Base-by-base conservation (phyloP, 2,888 invertebrate species). In the Helobdella robusta region DNA sequence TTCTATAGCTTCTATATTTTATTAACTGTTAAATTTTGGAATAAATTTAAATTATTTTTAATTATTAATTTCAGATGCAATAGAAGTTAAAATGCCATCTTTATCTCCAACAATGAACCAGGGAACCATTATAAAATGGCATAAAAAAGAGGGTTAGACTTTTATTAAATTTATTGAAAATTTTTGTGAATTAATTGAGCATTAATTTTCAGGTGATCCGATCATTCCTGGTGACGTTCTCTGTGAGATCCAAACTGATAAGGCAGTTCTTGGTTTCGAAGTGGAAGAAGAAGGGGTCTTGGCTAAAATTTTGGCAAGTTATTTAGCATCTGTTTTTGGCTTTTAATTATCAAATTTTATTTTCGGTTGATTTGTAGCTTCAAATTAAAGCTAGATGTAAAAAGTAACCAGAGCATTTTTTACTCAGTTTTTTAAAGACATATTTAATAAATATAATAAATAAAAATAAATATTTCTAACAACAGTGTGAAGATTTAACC, bases 191-290 rank as follows among this genome's bases (percentile, higher is more conserved):
- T 88, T 85, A 78, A 94, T 95, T 83, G 94, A 95, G 75, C 94
- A 95, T 78, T 82, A 95, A 34, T 82, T 97, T 67, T 92, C 93
- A 71, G 95, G 97, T 83, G 79, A 79, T 59, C 35, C 70, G 5
- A 66, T 79, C 2, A 66, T 70, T 34, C 72, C 85, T 25, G 85
- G 85, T 11, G 85, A 86, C 76, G 81, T 84, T 3, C 72, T 86
- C 2, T 85, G 85, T 74, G 85, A 86, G 70, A 97, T 97, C 76
- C 95, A 97, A 83, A 97, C 97, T 4, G 97, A 98, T 79, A 97
- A 97, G 81, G 95, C 97, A 0, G 95, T 95, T 0, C 95, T 98
- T 93, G 94, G 91, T 1, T 94, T 97, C 77, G 97, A 97, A 81
- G 93, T 94, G 0, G 93, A 94, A 0, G 95, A 97, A 77, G 95